A percentile compares a stretch with the other conserved stretches of the same genome.
phyloP scores from a whole-genome alignment of 2,797 vertebrate species.

The Lepilemur ruficaudatus region DNA sequence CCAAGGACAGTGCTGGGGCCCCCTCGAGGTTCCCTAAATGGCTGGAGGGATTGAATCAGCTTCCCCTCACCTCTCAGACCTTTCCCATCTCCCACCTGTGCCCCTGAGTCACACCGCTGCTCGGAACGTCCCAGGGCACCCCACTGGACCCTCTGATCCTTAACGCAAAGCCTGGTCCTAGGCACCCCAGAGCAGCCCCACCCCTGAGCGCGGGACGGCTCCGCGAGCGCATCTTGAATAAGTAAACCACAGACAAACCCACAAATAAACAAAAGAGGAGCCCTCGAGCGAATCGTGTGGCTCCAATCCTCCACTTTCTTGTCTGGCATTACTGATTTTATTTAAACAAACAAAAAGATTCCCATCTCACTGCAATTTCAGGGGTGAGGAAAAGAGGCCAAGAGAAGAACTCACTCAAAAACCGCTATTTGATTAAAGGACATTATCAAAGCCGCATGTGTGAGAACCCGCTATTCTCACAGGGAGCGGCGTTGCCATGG shows the following conservation, averaged over 20 bases:
- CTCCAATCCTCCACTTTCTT: neutral
- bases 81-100: neutral
- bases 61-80: rapidly evolving
- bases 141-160: neutral
- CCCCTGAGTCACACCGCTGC: neutral
- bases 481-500: rapidly evolving
- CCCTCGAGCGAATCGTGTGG: rapidly evolving
- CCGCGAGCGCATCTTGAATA: rapidly evolving
- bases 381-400: neutral
- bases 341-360: neutral
- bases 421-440: neutral
- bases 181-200: neutral
- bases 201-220: rapidly evolving
- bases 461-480: neutral
- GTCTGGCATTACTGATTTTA: neutral
- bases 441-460: neutral
- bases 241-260: neutral
- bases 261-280: rapidly evolving
- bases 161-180: neutral
- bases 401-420: neutral
- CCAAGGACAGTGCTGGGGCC: neutral
- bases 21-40: rapidly evolving
- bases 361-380: neutral
- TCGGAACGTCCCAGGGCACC: neutral
- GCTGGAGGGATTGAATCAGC: neutral